Evolutionary conservation across 2,888 invertebrate genomes (phyloP), one percentile per base, ranked within the genome.

Genomic region (Hirudinaria manillensis): DNA sequence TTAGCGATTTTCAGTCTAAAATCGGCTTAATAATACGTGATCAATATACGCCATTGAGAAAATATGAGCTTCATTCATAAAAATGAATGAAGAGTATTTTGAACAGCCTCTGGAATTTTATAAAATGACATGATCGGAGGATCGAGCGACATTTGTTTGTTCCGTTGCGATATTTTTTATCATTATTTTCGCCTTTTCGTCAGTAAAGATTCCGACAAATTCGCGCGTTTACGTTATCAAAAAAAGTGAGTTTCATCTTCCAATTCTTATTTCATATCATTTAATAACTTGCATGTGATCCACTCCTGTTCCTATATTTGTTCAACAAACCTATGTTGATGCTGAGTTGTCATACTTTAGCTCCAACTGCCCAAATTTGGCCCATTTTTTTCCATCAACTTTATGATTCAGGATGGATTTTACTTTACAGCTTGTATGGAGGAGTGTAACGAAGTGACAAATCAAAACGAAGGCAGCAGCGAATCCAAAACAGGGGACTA

Each of bases 1-100:
- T 3, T 45, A 10, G 10, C 45, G 45, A 4, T 45, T 45, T 45
- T 45, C 45, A 4, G 45, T 45, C 45, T 45, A 45, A n/a, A 45
- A 45, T 45, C 45, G 45, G 45, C 45, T 45, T 45, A 45, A 45
- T 45, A 45, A 45, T 45, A 45, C 45, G 45, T 45, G 45, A 45
- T 45, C 45, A 61, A 27, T 61, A 61, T 61, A 61, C 24, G 68
- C 68, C 68, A 68, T 68, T 68, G 68, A 68, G 68, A 68, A 68
- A 73, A 65, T 29, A 73, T 53, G 34, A 45, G 32, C 32, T 73
- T 56, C 73, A 73, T 73, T 73, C 73, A 72, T 72, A 72, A 72
- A 70, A 72, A 72, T 72, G 72, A 53, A 72, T n/a, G 55, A 27
- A 21, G 53, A 29, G 72, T 51, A 72, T 72, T 6, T 27, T 45